These are phyloP conservation scores for Pygocentrus nattereri DNA, from an alignment of 2,797 vertebrate genomes.

Conservation along the genomic window DNA sequence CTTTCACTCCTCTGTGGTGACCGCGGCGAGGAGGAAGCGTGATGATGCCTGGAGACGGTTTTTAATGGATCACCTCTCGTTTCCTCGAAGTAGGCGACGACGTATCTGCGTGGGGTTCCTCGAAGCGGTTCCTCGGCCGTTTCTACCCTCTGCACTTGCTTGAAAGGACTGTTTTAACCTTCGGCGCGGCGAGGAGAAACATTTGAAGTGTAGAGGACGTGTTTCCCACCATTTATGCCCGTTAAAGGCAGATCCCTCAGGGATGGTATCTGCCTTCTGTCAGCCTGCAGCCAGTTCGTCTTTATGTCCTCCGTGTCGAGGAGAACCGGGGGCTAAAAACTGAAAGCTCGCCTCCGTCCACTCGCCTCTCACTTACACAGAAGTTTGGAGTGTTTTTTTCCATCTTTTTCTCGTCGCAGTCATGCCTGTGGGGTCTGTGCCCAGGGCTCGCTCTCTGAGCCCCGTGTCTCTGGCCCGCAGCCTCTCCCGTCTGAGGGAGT, in stretches of 20 bases:
- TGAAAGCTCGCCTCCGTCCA: no score
- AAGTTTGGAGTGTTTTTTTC: not conserved
- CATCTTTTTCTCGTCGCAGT: not conserved
- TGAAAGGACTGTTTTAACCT: no score
- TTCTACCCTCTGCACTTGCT: no score
- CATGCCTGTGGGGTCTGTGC: conserved; percentile 86
- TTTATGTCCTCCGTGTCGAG: not conserved
- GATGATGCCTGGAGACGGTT: conserved; percentile 59
- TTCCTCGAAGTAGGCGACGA: conserved; percentile 31
- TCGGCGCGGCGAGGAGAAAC: no score
- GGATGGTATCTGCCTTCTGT: not conserved
- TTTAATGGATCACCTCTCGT: conserved; percentile 63
- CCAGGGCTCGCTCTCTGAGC: conserved; percentile 84
- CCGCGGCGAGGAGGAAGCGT: not conserved
- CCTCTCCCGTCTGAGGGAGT: conserved; percentile 89
- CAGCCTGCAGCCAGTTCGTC: not conserved
- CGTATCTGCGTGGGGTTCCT: not conserved
- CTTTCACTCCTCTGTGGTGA: not conserved
- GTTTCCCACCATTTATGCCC: not conserved
- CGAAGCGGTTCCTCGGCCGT: not conserved
- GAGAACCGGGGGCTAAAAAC: not conserved
- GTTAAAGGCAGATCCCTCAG: not conserved
- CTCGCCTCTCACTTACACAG: not conserved
- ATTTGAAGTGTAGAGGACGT: not conserved
- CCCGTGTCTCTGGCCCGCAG: conserved; percentile 89